Percentiles rank a stretch among this genome's conserved stretches.
Evolutionary conservation across 2,113 vertebrate species (phyloP).

Genomic region (Dunckerocampus dactyliophorus): DNA sequence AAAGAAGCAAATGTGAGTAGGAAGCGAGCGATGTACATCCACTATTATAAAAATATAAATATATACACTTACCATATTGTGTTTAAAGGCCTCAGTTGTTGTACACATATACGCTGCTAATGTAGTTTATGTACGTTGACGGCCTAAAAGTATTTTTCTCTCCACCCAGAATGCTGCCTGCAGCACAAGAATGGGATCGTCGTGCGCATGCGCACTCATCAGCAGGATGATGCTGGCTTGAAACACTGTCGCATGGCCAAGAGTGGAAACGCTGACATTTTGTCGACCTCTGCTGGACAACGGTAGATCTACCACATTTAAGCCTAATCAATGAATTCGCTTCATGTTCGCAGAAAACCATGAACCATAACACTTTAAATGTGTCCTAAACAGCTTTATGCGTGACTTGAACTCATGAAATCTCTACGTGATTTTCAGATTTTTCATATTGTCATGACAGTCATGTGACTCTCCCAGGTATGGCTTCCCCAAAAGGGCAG

Average conservation of each 20-base stretch:
- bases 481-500: too few relatives aligned
- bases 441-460: too few relatives aligned
- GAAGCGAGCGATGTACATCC: neutral
- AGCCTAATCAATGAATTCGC: too few relatives aligned
- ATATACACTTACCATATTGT: constrained; percentile 48
- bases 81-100: neutral
- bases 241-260: constrained; percentile 62
- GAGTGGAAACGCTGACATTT: constrained; percentile 3
- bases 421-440: too few relatives aligned
- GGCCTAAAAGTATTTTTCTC: constrained; percentile 44
- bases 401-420: too few relatives aligned
- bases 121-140: neutral
- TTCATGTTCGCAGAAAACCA: too few relatives aligned
- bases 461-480: too few relatives aligned
- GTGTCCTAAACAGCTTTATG: too few relatives aligned
- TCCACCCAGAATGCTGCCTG: constrained; percentile 67
- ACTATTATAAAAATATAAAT: neutral
- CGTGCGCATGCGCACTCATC: constrained; percentile 51
- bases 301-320: neutral
- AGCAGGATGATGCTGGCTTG: constrained; percentile 64
- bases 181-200: constrained; percentile 68
- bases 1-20: constrained; percentile 16
- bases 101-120: neutral
- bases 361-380: too few relatives aligned
- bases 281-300: constrained; percentile 44